A percentile compares a stretch with the other conserved stretches of the same genome.
These are phyloP conservation scores for Ceratina japonica DNA, from an alignment of 1,140 invertebrate species.

Conservation along the genomic window DNA sequence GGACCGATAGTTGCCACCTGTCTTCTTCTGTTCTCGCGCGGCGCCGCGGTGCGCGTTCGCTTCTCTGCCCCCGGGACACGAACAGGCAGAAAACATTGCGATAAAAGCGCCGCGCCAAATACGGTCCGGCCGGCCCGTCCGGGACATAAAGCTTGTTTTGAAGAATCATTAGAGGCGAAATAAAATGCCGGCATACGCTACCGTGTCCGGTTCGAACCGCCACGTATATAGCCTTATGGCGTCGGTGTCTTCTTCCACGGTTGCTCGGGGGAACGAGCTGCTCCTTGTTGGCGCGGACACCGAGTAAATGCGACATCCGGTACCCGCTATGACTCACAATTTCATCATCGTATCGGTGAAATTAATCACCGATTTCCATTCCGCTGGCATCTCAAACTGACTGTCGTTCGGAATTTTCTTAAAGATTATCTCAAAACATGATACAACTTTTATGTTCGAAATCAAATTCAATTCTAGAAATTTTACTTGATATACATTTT, in stretches of 20 bases:
- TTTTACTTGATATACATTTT: too few species aligned
- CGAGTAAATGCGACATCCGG: constrained; percentile 38
- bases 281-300: constrained; percentile 37
- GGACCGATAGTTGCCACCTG: constrained; percentile 58
- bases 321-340: constrained; percentile 26
- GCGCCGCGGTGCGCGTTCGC: constrained; percentile 30
- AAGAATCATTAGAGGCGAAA: constrained; percentile 58
- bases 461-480: too few species aligned
- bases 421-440: too few species aligned
- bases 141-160: constrained; percentile 59
- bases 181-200: constrained; percentile 46
- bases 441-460: too few species aligned
- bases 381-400: too few species aligned
- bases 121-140: constrained; percentile 35
- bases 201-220: constrained; percentile 44
- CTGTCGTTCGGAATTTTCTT: too few species aligned
- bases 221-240: constrained; percentile 53
- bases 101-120: constrained; percentile 59
- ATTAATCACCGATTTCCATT: constrained; percentile 1
- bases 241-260: constrained; percentile 44
- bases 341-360: constrained; percentile 27
- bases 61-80: constrained; percentile 13
- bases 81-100: constrained; percentile 53
- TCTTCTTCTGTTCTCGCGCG: constrained; percentile 18
- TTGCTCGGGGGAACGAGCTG: constrained; percentile 28